Evolutionary conservation across 2,113 vertebrate genomes (phyloP), one percentile per base, ranked within the genome.

Genomic region (Pavo muticus): DNA sequence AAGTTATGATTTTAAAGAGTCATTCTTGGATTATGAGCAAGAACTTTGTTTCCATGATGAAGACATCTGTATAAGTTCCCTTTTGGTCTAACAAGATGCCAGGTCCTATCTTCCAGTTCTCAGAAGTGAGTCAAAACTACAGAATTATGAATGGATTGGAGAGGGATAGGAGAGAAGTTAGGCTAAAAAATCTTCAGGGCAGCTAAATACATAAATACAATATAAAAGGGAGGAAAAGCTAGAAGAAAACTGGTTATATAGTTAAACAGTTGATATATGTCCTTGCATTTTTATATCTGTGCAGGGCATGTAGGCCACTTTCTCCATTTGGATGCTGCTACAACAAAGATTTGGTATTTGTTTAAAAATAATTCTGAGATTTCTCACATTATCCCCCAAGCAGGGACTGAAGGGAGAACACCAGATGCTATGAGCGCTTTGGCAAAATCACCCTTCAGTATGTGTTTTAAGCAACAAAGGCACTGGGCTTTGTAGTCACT

Each of bases 271-370:
- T 72, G n/a, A 83, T 48, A 3, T 2, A 20, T 8, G 5, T n/a
- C 44, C 42, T 78, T 4, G 12, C 45, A 10, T 37, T 70, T 68
- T 65, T 67, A 3, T 1, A 10, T 39, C 10, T 42, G 14, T 32
- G 19, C 7, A 61, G 12, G 42, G 4, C 5, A 10, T 17, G 30
- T 4, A 21, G 37, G 12, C 39, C 30, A 21, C 23, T 70, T 70
- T 40, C 25, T 93, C 30, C 5, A 1, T 21, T 42, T 52, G 13
- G 23, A 20, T 73, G 39, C 16, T 61, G 12, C 25, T 14, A 17
- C 1, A 4, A 1, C 17, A 10, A 4, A 5, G 17, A 65, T 29
- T 19, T 70, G 11, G 5, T 39, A 57, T 14, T 47, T 45, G 3
- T 42, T 86, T 80, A 39, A 63, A 77, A 87, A 50, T 2, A 71